Evolutionary conservation across 2,888 invertebrate species (phyloP), one percentile per base, ranked within the genome.

Genomic region (Nysson spinosus): DNA sequence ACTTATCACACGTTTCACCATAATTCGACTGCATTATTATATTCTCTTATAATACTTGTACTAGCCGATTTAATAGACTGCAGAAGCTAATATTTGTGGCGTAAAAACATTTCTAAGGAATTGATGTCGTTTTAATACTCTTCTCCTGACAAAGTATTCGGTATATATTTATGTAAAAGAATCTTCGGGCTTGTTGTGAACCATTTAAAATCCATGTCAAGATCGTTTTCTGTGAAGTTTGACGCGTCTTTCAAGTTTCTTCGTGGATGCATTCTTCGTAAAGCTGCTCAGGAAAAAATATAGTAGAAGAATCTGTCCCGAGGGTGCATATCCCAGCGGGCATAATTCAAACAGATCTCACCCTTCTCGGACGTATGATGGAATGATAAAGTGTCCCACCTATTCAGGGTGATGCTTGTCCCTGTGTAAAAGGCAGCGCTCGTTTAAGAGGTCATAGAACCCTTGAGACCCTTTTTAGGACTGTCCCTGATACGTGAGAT

Each of bases 361-460:
- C 20, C 19, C 37, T 32, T 24, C 47, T 26, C 40, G 16, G 34
- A 37, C 19, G 14, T 20, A 47, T 30, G 72, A 72, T 75, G 72
- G 61, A 32, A 66, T 69, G 74, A 75, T 64, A 72, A 72, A 75
- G 60, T 66, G 46, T 44, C 39, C 52, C 51, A 34, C 37, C 66
- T 66, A 69, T 75, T 69, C 69, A 61, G 42, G 32, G 43, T 24
- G 62, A 58, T 49, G 65, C 47, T 46, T 34, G 44, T 42, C 52
- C 51, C n/a, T n/a, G 7, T 52, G 42, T 60, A 42, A 61, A 64
- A 54, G 57, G 32, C 57, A 49, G 30, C 37, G 37, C 22, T 47
- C 68, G 50, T 63, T 61, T 46, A 46, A 61, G 39, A 64, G 74
- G 74, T 75, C 75, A 34, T 69, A 40, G 77, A 75, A 71, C 75